phyloP scores from a whole-genome alignment of 2,797 vertebrate species.

The Novumbra hubbsi region DNA sequence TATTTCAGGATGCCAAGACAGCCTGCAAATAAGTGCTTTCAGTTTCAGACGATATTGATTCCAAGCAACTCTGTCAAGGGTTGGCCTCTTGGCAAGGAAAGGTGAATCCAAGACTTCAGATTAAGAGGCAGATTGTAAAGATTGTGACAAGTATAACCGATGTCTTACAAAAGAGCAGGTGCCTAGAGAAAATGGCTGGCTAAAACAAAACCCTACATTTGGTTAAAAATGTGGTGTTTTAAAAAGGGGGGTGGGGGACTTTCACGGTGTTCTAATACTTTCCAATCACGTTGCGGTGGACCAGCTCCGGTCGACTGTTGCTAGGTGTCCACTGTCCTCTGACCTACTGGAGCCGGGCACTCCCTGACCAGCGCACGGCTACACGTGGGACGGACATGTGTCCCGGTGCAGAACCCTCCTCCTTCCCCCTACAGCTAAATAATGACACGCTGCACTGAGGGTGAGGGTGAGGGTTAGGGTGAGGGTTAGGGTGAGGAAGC shows the following conservation, averaged over 20 bases:
- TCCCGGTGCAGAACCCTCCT: conserved; percentile 46
- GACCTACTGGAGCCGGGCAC: conserved; percentile 40
- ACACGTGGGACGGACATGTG: conserved; percentile 57
- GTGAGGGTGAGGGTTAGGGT: conserved; percentile 34
- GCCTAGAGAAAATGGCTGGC: not conserved
- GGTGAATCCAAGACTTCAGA: not conserved
- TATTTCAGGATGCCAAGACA: not conserved
- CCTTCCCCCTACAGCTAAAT: conserved; percentile 46
- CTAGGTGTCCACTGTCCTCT: conserved; percentile 14
- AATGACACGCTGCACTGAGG: conserved; percentile 57
- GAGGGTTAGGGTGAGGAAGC: not conserved
- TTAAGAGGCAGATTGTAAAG: not conserved
- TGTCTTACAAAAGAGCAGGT: not conserved
- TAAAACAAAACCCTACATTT: not conserved
- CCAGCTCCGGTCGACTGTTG: conserved; percentile 44
- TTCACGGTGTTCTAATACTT: not conserved
- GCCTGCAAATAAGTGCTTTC: not conserved
- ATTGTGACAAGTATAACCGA: not conserved
- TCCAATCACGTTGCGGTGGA: conserved; percentile 16
- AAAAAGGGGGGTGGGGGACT: not conserved
- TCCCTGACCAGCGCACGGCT: conserved; percentile 50
- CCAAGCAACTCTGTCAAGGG: not conserved
- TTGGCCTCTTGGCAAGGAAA: not conserved
- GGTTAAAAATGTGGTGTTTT: not conserved
- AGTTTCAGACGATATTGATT: not conserved